Base-by-base conservation (phyloP, 1,140 invertebrate genomes). In the Caenorhabditis remanei region DNA sequence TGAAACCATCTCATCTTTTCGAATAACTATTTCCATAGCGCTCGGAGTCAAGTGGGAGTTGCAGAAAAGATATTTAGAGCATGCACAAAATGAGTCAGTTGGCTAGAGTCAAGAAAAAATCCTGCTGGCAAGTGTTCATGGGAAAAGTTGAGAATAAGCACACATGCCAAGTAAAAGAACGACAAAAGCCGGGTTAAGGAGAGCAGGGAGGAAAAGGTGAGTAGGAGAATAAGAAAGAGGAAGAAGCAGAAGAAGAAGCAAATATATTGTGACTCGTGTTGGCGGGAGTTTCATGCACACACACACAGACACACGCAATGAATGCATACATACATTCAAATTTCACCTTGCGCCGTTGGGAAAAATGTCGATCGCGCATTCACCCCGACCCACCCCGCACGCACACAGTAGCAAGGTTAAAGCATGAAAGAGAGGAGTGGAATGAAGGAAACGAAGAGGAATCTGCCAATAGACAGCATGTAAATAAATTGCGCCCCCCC, bases 401-500 rank as follows among this genome's bases (percentile, higher is more conserved):
- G 53, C 71, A 79, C 43, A 79, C 71, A 24, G 71, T 79, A 79
- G 71, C 71, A 79, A 53, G 71, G 65, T 71, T 71, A 71, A 71
- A 79, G 46, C 71, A 53, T 79, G 46, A 24, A 61, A n/a, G 55
- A n/a, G 32, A 19, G 24, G 84, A 48, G 40, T n/a, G 24, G n/a
- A 63, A 63, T 63, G 61, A 63, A 40, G 21, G 32, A 13, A 21
- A 32, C 0, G 21, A 32, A 63, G 11, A 32, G 24, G 16, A 65
- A 65, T 63, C 71, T 79, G 71, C n/a, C 46, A 53, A 53, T 79
- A 79, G 46, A 53, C 43, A 79, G 2, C 71, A 79, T 79, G 71
- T 79, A 50, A 50, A 79, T 50, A 79, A 50, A 79, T 50, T 79
- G 46, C n/a, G 41, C 16, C 13, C 41, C 41, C 65, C 19, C 40